Percentiles rank a stretch among this genome's conserved stretches.
These are phyloP conservation scores for Salpingus planirostris DNA, from an alignment of 2,888 invertebrate species.

Conservation along the genomic window DNA sequence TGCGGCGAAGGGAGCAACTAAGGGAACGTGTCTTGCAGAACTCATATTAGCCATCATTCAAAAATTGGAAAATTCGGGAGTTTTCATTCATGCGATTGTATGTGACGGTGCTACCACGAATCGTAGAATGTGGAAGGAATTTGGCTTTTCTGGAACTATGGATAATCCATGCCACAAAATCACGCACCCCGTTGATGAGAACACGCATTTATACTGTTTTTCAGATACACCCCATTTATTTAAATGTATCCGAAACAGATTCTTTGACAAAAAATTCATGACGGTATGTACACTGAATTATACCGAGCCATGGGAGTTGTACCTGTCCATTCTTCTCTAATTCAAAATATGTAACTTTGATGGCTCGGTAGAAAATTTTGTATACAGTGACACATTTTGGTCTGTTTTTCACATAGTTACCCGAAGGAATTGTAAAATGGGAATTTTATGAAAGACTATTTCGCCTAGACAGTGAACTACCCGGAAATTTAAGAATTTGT, in stretches of 20 bases:
- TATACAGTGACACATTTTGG: too few species aligned
- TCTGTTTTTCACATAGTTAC: too few species aligned
- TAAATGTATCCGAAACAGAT: constrained; percentile 19
- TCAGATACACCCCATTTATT: constrained; percentile 20
- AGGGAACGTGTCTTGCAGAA: constrained; percentile 3
- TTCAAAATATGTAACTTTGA: too few species aligned
- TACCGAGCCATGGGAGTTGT: too few species aligned
- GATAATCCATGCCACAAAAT: constrained; percentile 3
- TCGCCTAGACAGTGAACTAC: too few species aligned
- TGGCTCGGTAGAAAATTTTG: too few species aligned
- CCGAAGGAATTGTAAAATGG: too few species aligned
- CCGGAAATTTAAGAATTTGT: too few species aligned
- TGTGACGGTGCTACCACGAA: constrained; percentile 18
- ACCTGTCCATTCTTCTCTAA: too few species aligned
- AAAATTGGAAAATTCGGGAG: constrained; percentile 9
- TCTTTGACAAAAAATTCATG: constrained; percentile 10
- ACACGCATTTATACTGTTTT: constrained; percentile 14
- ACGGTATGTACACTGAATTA: too few species aligned
- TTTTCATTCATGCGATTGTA: constrained; percentile 16
- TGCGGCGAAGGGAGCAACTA: constrained; percentile 14
- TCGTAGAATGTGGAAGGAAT: constrained; percentile 14
- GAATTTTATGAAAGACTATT: too few species aligned
- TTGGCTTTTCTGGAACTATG: constrained; percentile 12
- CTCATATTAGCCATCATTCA: constrained; percentile 4
- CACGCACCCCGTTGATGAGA: constrained; percentile 8